Evolutionary conservation across 2,113 vertebrate species (phyloP), one percentile per base, ranked within the genome.

Genomic region (Clarias magur): DNA sequence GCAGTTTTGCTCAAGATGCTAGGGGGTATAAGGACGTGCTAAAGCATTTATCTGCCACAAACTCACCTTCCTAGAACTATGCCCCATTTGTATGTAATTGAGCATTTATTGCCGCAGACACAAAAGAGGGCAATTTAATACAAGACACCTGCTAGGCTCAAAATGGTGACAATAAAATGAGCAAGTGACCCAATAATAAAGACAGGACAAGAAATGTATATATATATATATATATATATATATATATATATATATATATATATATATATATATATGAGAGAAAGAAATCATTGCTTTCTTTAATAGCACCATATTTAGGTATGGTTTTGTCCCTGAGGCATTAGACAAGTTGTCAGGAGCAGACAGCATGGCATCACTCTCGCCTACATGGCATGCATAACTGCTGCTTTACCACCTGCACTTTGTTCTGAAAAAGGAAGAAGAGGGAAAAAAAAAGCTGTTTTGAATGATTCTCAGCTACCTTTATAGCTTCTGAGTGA

Each of bases 261-360:
- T 1, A 38, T 38, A 38, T 38, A 34, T 19, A 73, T 82, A 82
- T 68, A 73, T 56, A 68, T 80, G 63, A 78, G 25, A 76, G 76
- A 56, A 80, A 63, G 25, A 48, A 65, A 79, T 30, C 12, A 54
- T 30, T 34, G 27, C 38, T 65, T 87, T 38, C 30, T 87, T 76
- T 83, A 76, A 76, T 67, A 83, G 70, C 57, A 76, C 68, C 53
- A 27, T 75, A 87, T 83, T 87, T 83, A 65, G 80, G 30, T 67
- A 67, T 56, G 70, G 42, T 87, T 75, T 62, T 23, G 4, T 48
- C 68, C 70, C 68, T 25, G 54, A 83, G 80, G 83, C 85, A 59
- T 80, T 84, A 88, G 80, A 68, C 85, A 83, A 81, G 62, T 79
- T 87, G 86, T 80, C 78, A 83, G 82, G 76, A 38, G 48, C 82